Evolutionary conservation across 2,113 vertebrate genomes (phyloP).

Genomic region (Paramormyrops kingsleyae): DNA sequence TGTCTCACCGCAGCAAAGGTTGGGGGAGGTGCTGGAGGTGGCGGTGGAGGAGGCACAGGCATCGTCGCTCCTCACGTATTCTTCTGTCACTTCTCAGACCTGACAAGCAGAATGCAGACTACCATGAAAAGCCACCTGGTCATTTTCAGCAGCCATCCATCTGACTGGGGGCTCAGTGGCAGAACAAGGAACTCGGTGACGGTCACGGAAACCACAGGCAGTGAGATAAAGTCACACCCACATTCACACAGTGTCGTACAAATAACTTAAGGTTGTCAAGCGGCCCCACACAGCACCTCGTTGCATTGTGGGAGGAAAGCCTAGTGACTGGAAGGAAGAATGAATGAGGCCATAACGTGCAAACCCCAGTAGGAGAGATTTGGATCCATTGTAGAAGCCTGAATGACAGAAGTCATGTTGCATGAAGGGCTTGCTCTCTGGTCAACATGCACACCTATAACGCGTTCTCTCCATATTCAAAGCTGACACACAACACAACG

Average conservation of each 20-base stretch:
- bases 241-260: neutral
- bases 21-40: neutral
- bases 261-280: neutral
- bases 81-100: neutral
- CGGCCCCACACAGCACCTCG: neutral
- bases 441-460: neutral
- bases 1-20: slow-evolving; percentile 6
- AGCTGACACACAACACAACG: neutral
- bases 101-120: neutral
- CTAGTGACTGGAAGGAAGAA: neutral
- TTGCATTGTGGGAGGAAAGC: neutral
- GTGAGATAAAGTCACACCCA: neutral
- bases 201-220: neutral
- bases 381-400: neutral
- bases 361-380: neutral
- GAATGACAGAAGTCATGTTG: neutral
- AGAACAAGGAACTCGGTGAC: neutral
- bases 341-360: neutral
- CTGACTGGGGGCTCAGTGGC: neutral
- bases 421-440: neutral
- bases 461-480: neutral
- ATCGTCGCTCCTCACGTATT: neutral
- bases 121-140: neutral
- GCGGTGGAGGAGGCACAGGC: slow-evolving; percentile 16
- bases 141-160: neutral